Evolutionary conservation across 2,888 invertebrate species (phyloP), one percentile per base, ranked within the genome.

Genomic region (Fragum fragum): DNA sequence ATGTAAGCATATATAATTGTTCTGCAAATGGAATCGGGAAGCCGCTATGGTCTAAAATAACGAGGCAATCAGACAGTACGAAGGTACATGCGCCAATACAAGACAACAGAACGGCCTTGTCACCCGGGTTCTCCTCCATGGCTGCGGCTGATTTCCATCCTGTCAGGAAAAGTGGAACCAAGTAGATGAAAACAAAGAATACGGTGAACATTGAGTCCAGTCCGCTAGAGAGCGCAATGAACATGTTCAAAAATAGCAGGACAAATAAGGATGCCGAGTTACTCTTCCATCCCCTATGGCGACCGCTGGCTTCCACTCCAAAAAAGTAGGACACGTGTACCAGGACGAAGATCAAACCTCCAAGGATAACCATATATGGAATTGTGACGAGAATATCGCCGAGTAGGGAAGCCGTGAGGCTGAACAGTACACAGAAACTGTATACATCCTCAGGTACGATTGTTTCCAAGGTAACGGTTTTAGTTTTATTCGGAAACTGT

Each of bases 51-150:
- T 89, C 86, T 9, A 87, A 23, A 9, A 85, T 89, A 3, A 91
- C 88, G 9, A 90, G 59, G 68, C 86, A 88, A 73, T 92, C 92
- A 7, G 91, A 91, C 7, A 88, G 47, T 11, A 90, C 79, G 63
- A 92, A 92, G 21, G 89, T 32, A 1, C 84, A 59, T 3, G 90
- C 88, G 11, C 91, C 92, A 14, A 89, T 53, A 71, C 85, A 84
- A 2, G 83, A 86, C 36, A 86, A 76, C 26, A 89, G 71, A 0
- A 88, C 76, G 0, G 88, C 81, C 2, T 76, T 78, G 66, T 82
- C 79, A 6, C 83, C 85, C 1, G 83, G 81, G 14, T 82, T 79
- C 28, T 87, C 78, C 69, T 90, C 87, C 61, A 82, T 82, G n/a
- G 87, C 74, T 7, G 89, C 86, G 0, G 87, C 75, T 1, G 91